Conservation (phyloP, 2,113 vertebrate species). For the Seriola quinqueradiata region DNA sequence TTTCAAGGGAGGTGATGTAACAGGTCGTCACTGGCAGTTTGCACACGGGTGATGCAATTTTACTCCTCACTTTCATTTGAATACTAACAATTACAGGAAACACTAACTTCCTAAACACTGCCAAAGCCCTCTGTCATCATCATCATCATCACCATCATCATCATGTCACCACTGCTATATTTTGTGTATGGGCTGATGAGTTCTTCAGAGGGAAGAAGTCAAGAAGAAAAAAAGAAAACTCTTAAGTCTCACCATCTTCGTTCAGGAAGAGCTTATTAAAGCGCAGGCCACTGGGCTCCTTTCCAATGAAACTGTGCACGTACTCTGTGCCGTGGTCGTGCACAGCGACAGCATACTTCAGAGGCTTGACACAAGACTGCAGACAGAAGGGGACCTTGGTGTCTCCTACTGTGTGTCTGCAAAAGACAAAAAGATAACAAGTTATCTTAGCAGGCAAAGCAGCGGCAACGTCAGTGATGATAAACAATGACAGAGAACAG, state of each 20-base stretch:
- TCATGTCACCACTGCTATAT: no score
- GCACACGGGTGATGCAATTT: no score
- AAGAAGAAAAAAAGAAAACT: background rate
- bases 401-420: constrained; percentile 95
- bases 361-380: constrained; percentile 97
- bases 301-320: constrained; percentile 96
- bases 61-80: background rate
- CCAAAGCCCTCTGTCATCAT: background rate
- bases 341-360: constrained; percentile 96
- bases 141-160: background rate
- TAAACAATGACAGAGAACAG: background rate
- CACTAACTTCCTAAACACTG: background rate
- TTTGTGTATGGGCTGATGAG: background rate
- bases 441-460: background rate
- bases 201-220: background rate
- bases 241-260: constrained; percentile 92
- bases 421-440: constrained; percentile 9
- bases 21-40: background rate
- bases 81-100: background rate
- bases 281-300: constrained; percentile 97
- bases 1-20: background rate
- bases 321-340: constrained; percentile 95
- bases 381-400: constrained; percentile 98
- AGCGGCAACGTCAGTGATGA: background rate
- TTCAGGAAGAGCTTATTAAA: constrained; percentile 98